phyloP scores from a whole-genome alignment of 1,140 invertebrate genomes.

The Bombus confusus region DNA sequence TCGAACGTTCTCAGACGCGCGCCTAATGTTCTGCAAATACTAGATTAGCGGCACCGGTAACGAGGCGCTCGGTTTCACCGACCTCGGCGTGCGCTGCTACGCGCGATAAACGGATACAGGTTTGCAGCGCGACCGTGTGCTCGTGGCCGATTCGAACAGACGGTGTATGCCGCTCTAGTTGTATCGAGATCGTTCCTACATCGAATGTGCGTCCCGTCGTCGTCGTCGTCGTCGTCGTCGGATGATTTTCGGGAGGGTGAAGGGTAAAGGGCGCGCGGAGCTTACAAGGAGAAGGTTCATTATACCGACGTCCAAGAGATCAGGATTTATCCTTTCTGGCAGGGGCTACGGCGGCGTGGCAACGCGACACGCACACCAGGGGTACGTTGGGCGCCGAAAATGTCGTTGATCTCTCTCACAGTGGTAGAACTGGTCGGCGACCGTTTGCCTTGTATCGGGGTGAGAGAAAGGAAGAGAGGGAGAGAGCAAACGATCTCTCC shows the following conservation, averaged over 20 bases:
- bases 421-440: constrained; percentile 59
- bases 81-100: too few relatives aligned
- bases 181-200: constrained; percentile 24
- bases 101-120: constrained; percentile 1
- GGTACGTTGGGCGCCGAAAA: constrained; percentile 42
- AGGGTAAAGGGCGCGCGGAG: neutral
- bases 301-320: constrained; percentile 30
- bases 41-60: neutral
- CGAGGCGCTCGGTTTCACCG: neutral
- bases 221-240: neutral
- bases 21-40: constrained; percentile 10
- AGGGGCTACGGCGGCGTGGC: neutral
- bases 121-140: neutral
- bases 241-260: neutral
- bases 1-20: neutral
- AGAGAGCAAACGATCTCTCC: constrained; percentile 44
- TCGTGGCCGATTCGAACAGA: neutral
- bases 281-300: neutral
- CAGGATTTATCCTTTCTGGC: constrained; percentile 34
- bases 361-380: neutral
- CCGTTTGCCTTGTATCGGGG: constrained; percentile 60
- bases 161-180: neutral
- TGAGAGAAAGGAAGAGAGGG: neutral
- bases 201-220: neutral
- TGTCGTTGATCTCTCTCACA: constrained; percentile 63